Evolutionary conservation across 2,888 invertebrate genomes (phyloP).

Genomic region (Teleiodes luculella): DNA sequence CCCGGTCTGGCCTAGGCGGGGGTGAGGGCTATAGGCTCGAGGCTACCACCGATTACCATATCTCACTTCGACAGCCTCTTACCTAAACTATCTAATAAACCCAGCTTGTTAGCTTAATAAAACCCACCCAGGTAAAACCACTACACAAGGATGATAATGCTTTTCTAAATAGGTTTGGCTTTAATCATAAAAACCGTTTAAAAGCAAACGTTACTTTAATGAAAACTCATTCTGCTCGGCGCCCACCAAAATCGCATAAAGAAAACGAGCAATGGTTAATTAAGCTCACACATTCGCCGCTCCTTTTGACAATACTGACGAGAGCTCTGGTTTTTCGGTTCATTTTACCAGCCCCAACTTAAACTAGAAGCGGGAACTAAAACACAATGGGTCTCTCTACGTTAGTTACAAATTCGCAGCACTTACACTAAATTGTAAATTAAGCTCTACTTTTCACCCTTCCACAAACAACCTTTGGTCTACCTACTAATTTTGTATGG

Average conservation of each 20-base stretch:
- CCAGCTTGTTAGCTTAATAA: not conserved
- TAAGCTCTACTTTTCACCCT: constrained; percentile 1
- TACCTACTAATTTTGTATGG: constrained; percentile 3
- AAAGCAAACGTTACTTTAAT: constrained; percentile 6
- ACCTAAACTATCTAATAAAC: constrained; percentile 11
- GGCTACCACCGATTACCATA: constrained; percentile 25
- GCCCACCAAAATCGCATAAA: constrained; percentile 26
- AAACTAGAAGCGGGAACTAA: not conserved
- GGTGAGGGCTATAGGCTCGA: constrained; percentile 19
- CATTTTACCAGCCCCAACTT: not conserved
- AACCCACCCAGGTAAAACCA: constrained; percentile 7
- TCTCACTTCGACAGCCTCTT: constrained; percentile 28
- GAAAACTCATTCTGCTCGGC: constrained; percentile 22
- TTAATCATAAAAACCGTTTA: not conserved
- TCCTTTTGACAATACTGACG: not conserved
- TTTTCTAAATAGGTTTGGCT: no score
- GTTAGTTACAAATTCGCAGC: not conserved
- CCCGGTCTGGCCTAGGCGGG: constrained; percentile 25
- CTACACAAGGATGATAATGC: no score
- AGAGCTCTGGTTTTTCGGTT: not conserved
- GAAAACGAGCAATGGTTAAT: constrained; percentile 40
- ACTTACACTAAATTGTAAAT: constrained; percentile 2
- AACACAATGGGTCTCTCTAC: not conserved
- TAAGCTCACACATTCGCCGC: constrained; percentile 31
- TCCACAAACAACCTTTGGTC: not conserved